phyloP scores from a whole-genome alignment of 2,797 vertebrate genomes.

The Hyperoplus lanceolatus region DNA sequence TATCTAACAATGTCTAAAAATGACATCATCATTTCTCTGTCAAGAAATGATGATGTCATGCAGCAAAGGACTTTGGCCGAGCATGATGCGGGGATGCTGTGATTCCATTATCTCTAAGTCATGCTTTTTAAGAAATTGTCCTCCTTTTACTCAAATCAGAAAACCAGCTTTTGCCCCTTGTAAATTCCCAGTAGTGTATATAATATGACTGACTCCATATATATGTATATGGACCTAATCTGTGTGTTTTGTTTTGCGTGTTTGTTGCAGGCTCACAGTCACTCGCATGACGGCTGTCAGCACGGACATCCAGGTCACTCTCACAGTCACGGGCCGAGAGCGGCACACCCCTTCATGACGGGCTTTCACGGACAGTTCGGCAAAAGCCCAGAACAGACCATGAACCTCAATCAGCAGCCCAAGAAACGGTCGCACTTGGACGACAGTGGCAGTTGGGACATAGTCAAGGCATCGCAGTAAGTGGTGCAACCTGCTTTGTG shows the following conservation, averaged over 20 bases:
- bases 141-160: neutral
- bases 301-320: conserved; percentile 78
- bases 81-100: neutral
- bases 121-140: neutral
- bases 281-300: conserved; percentile 74
- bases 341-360: conserved; percentile 70
- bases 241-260: conserved; percentile 9
- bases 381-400: conserved; percentile 58
- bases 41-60: neutral
- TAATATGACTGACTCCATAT: neutral
- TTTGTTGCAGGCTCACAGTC: conserved; percentile 71
- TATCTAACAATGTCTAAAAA: too few relatives aligned
- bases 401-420: conserved; percentile 82
- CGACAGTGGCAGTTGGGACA: conserved; percentile 93
- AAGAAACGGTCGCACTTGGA: conserved; percentile 85
- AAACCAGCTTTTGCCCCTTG: neutral
- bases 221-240: neutral
- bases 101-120: neutral
- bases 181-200: neutral
- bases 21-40: neutral
- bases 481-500: conserved; percentile 44
- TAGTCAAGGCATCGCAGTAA: conserved; percentile 96
- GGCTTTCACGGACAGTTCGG: conserved; percentile 75
- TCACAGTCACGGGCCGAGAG: conserved; percentile 80
- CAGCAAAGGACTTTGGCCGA: neutral